A percentile compares a stretch with the other conserved stretches of the same genome.
These are phyloP conservation scores for Rachycentron canadum DNA, from an alignment of 2,797 vertebrate genomes.

Conservation along the genomic window DNA sequence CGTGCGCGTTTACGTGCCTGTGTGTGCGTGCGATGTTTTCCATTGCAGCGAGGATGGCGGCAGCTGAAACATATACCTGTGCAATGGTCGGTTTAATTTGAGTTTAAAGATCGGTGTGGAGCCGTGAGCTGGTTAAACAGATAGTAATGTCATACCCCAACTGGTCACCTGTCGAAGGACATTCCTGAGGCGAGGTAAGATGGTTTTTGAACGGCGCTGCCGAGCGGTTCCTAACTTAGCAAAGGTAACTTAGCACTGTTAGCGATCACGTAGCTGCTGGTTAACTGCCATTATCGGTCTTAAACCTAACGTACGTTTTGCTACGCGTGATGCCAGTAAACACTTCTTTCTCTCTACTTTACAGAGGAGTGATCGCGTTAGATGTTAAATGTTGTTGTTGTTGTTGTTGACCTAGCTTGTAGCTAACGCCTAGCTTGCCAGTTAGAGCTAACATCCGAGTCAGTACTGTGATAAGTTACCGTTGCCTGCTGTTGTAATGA, in stretches of 20 bases:
- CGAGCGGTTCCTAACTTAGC: conserved; percentile 3
- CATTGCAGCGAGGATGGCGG: conserved; percentile 39
- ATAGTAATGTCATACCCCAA: conserved; percentile 23
- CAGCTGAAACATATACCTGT: neutral
- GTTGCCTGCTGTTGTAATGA: neutral
- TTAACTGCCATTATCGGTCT: neutral
- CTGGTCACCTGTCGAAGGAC: conserved; percentile 5
- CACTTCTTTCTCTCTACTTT: neutral
- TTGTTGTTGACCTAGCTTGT: neutral
- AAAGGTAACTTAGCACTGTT: conserved; percentile 12
- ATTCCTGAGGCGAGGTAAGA: conserved; percentile 37
- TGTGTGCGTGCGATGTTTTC: neutral
- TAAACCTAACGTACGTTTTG: neutral
- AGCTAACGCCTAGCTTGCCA: conserved; percentile 23
- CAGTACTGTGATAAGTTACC: neutral
- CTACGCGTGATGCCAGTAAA: rapidly evolving
- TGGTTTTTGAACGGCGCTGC: neutral
- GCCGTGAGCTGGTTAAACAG: neutral
- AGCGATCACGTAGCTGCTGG: neutral
- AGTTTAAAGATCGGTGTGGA: neutral
- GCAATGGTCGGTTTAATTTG: neutral
- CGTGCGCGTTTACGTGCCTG: neutral
- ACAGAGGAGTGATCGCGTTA: neutral
- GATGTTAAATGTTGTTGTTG: neutral
- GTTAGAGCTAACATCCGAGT: neutral